These are phyloP conservation scores for Lymantria dispar DNA, from an alignment of 2,888 invertebrate species.

Conservation along the genomic window DNA sequence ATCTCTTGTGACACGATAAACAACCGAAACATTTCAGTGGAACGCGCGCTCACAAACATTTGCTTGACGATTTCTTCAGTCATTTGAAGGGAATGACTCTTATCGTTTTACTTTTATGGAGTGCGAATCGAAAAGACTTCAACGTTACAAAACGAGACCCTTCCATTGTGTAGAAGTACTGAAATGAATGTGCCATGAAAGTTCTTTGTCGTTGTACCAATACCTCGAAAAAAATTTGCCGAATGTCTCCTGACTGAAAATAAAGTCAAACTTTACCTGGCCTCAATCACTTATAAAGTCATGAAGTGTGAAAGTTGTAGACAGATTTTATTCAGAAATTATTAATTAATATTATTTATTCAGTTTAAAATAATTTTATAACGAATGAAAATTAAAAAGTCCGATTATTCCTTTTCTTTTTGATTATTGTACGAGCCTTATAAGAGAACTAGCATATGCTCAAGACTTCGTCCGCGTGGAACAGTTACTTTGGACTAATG, in stretches of 20 bases:
- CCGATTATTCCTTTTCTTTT: too few relatives aligned
- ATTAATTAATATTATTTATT: too few relatives aligned
- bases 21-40: constrained; percentile 40
- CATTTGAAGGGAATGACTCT: constrained; percentile 72
- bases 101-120: constrained; percentile 76
- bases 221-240: constrained; percentile 9
- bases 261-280: not conserved
- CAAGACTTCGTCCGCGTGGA: too few relatives aligned
- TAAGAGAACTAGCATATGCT: too few relatives aligned
- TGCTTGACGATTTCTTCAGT: constrained; percentile 63
- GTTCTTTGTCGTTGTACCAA: constrained; percentile 56
- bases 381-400: too few relatives aligned
- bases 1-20: constrained; percentile 62
- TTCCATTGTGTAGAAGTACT: constrained; percentile 69
- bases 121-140: constrained; percentile 73
- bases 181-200: constrained; percentile 61
- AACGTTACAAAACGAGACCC: constrained; percentile 70
- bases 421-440: too few relatives aligned
- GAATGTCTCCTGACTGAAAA: not conserved
- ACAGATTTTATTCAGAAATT: too few relatives aligned
- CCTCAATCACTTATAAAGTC: not conserved
- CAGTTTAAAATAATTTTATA: too few relatives aligned
- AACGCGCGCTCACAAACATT: constrained; percentile 53
- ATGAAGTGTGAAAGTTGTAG: too few relatives aligned
- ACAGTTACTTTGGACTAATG: too few relatives aligned